Base-by-base conservation (phyloP, 2,113 vertebrate species). In the Haemorhous mexicanus region DNA sequence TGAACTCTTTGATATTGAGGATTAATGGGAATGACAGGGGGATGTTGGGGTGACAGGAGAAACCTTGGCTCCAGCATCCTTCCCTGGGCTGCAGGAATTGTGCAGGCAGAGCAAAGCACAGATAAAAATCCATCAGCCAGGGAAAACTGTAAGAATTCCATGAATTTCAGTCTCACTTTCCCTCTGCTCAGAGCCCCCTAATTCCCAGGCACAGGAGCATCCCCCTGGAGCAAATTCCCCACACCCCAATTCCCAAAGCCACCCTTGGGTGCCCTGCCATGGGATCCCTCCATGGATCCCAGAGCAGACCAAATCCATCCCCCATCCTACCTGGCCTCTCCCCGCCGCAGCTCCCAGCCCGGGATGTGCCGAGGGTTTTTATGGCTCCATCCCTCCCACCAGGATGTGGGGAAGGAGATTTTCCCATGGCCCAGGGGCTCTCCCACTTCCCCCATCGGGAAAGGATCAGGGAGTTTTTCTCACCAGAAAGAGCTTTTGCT, bases 201-300 rank as follows among this genome's bases (percentile, higher is more conserved):
- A 3, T 33, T 50, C 43, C 66, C 28, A 4, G 22, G 12, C 7
- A 8, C 13, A 12, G n/a, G 17, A 0, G 0, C 23, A 24, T 12
- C 35, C 62, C 46, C 35, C 47, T 1, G 46, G 5, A 32, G 24
- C 28, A 58, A 62, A 79, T 12, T 33, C 53, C 44, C 1, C 1
- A 1, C 20, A 3, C 22, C 1, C 3, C 35, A 1, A 7, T 18
- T 37, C 30, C 53, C 0, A 0, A 37, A 2, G 7, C 7, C 67
- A 13, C 32, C 58, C 18, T 0, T 0, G 10, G 52, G 49, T 30
- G 18, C 56, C 43, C 16, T 15, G 58, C 53, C 3, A 32, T 41
- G 13, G 39, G 24, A 55, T 35, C 30, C 78, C 47, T 62, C 52
- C 62, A 4, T 0, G 10, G 41, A 76, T 22, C 43, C 23, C 10